These are phyloP conservation scores for Syngnathus rostellatus DNA, from an alignment of 2,797 vertebrate genomes.

Conservation along the genomic window DNA sequence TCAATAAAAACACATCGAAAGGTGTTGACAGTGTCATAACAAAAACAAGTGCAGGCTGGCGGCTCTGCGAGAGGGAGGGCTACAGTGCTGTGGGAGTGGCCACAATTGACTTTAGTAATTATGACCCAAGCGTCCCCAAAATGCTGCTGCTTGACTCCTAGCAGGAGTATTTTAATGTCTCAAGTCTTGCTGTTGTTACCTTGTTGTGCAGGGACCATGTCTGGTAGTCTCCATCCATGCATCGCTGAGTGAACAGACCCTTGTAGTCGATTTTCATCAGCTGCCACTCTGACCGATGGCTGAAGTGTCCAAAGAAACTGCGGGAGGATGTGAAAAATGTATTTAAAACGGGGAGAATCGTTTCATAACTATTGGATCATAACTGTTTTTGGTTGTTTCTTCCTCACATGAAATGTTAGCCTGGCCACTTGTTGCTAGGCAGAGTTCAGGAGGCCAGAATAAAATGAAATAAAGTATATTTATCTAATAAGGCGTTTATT, in stretches of 20 bases:
- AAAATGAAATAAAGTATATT: no score
- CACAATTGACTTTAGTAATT: no score
- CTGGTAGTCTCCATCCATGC: conserved; percentile 88
- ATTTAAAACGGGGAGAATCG: no score
- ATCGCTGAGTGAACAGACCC: conserved; percentile 78
- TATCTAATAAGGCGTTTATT: no score
- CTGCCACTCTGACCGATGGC: conserved; percentile 92
- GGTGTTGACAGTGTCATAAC: background rate
- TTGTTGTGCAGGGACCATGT: conserved; percentile 91
- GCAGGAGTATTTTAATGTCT: no score
- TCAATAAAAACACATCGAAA: conserved; percentile 12
- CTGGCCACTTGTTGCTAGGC: background rate
- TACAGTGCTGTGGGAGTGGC: no score
- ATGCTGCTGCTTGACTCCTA: no score
- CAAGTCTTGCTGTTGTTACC: conserved; percentile 59
- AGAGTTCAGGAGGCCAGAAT: background rate
- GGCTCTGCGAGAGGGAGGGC: no score
- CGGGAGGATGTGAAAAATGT: background rate
- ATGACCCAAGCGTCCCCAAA: no score
- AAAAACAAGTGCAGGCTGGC: background rate
- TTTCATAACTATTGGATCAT: no score
- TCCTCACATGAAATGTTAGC: background rate
- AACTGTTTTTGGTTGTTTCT: background rate
- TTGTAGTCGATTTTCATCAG: conserved; percentile 95
- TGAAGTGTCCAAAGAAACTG: conserved; percentile 95